Evolutionary conservation across 2,888 invertebrate species (phyloP), one percentile per base, ranked within the genome.

Genomic region (Synanthedon formicaeformis): DNA sequence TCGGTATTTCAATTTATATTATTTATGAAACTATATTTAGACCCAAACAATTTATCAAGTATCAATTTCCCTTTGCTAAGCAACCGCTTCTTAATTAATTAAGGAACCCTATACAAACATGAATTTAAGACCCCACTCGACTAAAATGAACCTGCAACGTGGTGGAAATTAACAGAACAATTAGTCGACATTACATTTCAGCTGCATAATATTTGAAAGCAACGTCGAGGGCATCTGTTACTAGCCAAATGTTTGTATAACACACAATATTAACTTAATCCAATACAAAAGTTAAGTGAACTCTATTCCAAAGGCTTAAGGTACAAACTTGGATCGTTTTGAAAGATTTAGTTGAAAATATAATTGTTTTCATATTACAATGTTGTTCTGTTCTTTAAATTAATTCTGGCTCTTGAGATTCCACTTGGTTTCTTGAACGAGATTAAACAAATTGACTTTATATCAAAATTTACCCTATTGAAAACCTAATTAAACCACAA

Each of bases 381-480:
- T 68, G 75, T 78, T 78, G 76, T 69, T 76, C 74, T 80, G 81
- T 81, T 82, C 77, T 82, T 78, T 73, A 81, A 78, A 81, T 84
- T 83, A 85, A 83, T 83, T 85, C 76, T 62, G 74, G 81, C 81
- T 81, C 83, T 84, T 72, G 82, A 84, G 77, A 76, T 68, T 69
- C 59, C 60, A 70, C 63, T 72, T 60, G 68, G 66, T 12, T 45
- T 13, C 12, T 67, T 69, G 65, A 69, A 67, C 65, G 62, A 80
- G 78, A 83, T 83, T 81, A 80, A 77, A 73, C 72, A 77, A 69
- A 79, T 74, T 64, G 65, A 78, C 73, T 71, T 64, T 63, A 67
- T 73, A 65, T 69, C 64, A 13, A 45, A 45, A 45, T 45, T 8
- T 10, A 45, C 6, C 34, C 34, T 34, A 34, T 34, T 34, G 34